phyloP scores from a whole-genome alignment of 2,888 invertebrate species.

The Phengaris alcon region DNA sequence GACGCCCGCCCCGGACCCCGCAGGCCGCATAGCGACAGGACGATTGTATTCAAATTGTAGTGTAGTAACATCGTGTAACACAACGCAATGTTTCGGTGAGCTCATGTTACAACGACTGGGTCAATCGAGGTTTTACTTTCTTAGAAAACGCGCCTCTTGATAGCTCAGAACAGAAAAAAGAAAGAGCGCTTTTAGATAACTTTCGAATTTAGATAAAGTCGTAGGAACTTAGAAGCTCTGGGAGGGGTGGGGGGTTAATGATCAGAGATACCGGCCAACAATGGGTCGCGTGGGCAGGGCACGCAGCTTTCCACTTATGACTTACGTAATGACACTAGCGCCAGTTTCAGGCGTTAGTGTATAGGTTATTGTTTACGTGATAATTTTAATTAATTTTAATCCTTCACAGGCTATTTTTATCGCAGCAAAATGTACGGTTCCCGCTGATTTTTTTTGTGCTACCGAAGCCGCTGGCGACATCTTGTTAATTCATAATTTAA shows the following conservation, averaged over 20 bases:
- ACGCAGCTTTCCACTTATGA: slow-evolving; percentile 30
- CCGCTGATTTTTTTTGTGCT: too few species aligned
- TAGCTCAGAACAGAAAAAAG: not conserved
- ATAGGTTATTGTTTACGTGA: not conserved
- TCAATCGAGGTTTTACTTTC: not conserved
- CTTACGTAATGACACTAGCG: slow-evolving; percentile 11
- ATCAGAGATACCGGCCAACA: slow-evolving; percentile 26
- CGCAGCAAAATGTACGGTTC: too few species aligned
- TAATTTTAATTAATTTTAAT: not conserved
- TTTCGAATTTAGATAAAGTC: not conserved
- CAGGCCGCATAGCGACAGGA: not conserved
- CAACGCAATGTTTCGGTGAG: not conserved
- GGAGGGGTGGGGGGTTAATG: not conserved
- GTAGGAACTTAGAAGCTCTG: not conserved
- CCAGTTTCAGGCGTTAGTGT: too few species aligned
- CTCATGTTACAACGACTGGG: not conserved
- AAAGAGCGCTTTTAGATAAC: not conserved
- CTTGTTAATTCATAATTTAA: not conserved
- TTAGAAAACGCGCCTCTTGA: not conserved
- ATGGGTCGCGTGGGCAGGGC: slow-evolving; percentile 27
- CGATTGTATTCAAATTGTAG: not conserved
- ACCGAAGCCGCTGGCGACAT: too few species aligned
- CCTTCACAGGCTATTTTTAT: too few species aligned
- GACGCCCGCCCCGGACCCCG: not conserved
- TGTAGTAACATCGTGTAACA: not conserved